Percentiles rank a stretch among this genome's conserved stretches.
These are phyloP conservation scores for Bubo scandiacus DNA, from an alignment of 2,113 vertebrate genomes.

Conservation along the genomic window DNA sequence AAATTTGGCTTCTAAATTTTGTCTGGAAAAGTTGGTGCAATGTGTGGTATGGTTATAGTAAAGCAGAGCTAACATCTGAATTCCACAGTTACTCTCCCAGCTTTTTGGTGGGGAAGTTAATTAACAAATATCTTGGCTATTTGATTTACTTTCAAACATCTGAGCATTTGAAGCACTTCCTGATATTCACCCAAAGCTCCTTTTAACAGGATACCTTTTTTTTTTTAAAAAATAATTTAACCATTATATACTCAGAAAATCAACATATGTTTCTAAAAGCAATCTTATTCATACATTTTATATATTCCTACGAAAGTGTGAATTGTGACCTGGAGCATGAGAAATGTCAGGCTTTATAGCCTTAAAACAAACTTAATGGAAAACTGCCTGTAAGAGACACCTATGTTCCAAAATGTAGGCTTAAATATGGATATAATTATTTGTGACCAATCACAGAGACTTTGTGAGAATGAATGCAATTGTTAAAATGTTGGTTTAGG, in stretches of 20 bases:
- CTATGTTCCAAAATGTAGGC: not conserved
- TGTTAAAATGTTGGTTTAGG: not conserved
- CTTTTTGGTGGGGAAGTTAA: not conserved
- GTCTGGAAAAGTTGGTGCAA: not conserved
- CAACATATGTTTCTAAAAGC: not conserved
- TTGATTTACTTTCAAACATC: not conserved
- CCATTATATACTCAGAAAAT: not conserved
- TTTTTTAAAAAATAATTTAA: not conserved
- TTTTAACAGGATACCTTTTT: not conserved
- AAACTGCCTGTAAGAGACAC: not conserved
- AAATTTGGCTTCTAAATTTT: not conserved
- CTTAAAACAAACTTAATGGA: not conserved
- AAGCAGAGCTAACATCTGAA: not conserved
- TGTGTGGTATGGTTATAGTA: not conserved
- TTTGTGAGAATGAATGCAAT: not conserved
- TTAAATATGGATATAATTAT: conserved; percentile 26
- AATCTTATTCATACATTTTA: not conserved
- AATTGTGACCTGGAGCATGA: not conserved
- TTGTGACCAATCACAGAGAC: not conserved
- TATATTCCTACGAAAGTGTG: not conserved
- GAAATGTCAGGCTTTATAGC: not conserved
- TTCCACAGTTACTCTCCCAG: not conserved
- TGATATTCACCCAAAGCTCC: not conserved
- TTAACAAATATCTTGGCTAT: not conserved
- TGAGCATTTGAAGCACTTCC: not conserved